Conservation (phyloP, 2,113 vertebrate genomes). For the Penelope pileata region DNA sequence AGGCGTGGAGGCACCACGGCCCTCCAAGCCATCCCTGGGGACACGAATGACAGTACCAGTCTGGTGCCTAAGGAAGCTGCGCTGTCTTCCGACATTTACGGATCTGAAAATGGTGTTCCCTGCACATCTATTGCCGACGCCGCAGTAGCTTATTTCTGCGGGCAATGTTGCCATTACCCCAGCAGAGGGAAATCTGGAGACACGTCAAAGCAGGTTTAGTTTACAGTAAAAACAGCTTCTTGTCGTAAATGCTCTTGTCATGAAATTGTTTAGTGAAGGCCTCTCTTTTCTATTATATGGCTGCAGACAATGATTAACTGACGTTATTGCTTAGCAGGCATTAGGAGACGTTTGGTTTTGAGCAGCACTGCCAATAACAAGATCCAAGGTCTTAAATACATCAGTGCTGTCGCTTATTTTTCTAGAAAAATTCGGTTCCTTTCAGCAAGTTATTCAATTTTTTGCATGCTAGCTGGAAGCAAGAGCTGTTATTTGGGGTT, state of each 20-base stretch:
- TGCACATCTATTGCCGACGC: neutral
- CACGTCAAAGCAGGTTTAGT: neutral
- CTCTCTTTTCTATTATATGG: neutral
- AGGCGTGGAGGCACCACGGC: accelerated
- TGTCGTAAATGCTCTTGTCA: neutral
- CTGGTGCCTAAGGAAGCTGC: neutral
- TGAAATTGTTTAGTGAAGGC: neutral
- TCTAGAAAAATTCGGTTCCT: neutral
- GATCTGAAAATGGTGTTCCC: neutral
- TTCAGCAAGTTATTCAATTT: neutral
- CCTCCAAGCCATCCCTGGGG: neutral
- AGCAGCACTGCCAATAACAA: neutral
- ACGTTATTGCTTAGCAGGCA: neutral
- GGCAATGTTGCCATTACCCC: neutral
- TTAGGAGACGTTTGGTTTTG: neutral
- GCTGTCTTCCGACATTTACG: neutral
- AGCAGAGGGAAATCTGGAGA: constrained; percentile 56
- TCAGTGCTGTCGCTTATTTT: neutral
- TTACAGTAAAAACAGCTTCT: neutral
- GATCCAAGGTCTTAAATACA: neutral
- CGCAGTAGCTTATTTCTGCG: neutral
- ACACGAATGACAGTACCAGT: neutral
- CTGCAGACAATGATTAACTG: neutral
- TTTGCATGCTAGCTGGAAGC: neutral
- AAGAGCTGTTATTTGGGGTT: neutral